Percentiles rank a stretch among this genome's conserved stretches.
Evolutionary conservation across 2,113 vertebrate genomes (phyloP).

Genomic region (Ploceus nigricollis): DNA sequence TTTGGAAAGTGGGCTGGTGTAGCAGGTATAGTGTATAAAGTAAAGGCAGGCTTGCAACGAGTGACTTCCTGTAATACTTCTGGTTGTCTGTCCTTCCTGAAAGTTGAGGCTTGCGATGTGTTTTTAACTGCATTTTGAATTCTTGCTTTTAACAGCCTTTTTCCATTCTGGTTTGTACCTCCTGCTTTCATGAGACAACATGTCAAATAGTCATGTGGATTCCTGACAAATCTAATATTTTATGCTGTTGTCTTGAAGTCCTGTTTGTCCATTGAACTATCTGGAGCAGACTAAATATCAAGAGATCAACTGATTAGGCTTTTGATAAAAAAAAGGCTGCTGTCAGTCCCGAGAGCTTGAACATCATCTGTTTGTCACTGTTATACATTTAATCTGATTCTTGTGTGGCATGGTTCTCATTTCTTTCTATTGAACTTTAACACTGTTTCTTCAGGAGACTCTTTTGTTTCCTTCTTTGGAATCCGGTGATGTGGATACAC

Average conservation of each 20-base stretch:
- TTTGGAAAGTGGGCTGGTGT: slow-evolving; percentile 98
- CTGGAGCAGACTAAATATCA: neutral
- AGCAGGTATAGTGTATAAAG: slow-evolving; percentile 80
- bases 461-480: neutral
- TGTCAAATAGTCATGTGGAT: neutral
- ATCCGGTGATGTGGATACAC: neutral
- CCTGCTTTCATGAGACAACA: neutral
- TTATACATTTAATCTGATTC: neutral
- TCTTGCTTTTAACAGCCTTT: slow-evolving; percentile 30
- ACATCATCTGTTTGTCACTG: neutral
- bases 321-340: neutral
- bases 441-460: neutral
- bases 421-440: neutral
- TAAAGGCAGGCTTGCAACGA: slow-evolving; percentile 42
- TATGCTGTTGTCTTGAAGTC: neutral
- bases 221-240: neutral
- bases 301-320: neutral
- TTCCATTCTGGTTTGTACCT: neutral
- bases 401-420: neutral
- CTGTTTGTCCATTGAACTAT: neutral
- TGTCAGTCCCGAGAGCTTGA: neutral
- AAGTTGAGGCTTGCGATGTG: neutral
- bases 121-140: slow-evolving; percentile 25
- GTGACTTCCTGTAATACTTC: neutral
- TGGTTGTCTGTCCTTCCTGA: neutral